Conservation (phyloP, 2,888 invertebrate species). For the Merodon equestris region DNA sequence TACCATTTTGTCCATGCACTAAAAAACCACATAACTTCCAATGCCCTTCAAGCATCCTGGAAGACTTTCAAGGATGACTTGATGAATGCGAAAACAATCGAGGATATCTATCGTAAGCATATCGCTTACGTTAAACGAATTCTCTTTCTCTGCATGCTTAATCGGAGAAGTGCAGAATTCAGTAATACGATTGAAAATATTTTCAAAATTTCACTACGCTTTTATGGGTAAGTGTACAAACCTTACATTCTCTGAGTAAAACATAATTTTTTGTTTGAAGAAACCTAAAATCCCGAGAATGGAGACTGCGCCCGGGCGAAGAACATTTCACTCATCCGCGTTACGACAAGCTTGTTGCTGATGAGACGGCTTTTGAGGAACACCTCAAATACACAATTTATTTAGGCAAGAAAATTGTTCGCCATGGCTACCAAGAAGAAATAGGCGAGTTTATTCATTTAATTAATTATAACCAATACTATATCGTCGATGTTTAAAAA, state of each 20-base stretch:
- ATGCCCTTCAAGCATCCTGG: slow-evolving; percentile 88
- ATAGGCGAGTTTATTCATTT: slow-evolving; percentile 77
- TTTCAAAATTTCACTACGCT: slow-evolving; percentile 85
- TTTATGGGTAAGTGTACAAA: slow-evolving; percentile 74
- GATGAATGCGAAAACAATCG: slow-evolving; percentile 83
- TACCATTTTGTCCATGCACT: slow-evolving; percentile 87
- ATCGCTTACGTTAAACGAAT: slow-evolving; percentile 87
- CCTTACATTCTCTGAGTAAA: neutral
- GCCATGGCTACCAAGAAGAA: slow-evolving; percentile 78
- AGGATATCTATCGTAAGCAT: slow-evolving; percentile 86
- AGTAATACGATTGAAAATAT: slow-evolving; percentile 85
- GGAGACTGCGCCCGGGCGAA: slow-evolving; percentile 71
- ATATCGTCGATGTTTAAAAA: slow-evolving; percentile 81
- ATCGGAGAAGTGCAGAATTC: slow-evolving; percentile 84
- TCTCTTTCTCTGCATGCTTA: slow-evolving; percentile 86
- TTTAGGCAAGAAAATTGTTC: slow-evolving; percentile 77
- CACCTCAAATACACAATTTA: slow-evolving; percentile 77
- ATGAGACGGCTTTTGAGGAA: slow-evolving; percentile 77
- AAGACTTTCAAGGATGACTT: slow-evolving; percentile 85
- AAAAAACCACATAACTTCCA: slow-evolving; percentile 88
- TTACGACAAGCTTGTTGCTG: slow-evolving; percentile 74
- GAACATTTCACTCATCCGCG: slow-evolving; percentile 75
- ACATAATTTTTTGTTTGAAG: slow-evolving; percentile 66
- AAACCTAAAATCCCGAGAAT: slow-evolving; percentile 75
- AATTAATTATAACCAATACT: slow-evolving; percentile 78